Evolutionary conservation across 2,113 vertebrate species (phyloP).

Genomic region (Hippocampus zosterae): DNA sequence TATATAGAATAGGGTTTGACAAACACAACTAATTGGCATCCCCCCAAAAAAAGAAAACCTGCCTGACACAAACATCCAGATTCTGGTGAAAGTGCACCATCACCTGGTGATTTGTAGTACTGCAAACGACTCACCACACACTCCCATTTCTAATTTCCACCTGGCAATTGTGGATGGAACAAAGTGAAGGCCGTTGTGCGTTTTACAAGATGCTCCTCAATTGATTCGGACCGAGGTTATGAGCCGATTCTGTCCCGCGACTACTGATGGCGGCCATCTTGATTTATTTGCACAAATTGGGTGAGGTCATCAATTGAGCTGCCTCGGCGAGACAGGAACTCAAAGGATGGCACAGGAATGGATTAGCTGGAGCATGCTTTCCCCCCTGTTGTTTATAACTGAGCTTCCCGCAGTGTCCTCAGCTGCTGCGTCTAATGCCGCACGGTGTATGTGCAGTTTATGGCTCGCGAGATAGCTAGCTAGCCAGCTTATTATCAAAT

Average conservation of each 20-base stretch:
- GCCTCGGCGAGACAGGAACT: slow-evolving; percentile 43
- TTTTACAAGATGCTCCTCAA: slow-evolving; percentile 65
- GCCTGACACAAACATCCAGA: slow-evolving; percentile 36
- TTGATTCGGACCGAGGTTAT: slow-evolving; percentile 69
- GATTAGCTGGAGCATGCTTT: not conserved
- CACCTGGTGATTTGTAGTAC: slow-evolving; percentile 42
- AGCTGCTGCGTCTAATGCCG: too few species aligned
- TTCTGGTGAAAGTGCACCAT: slow-evolving; percentile 47
- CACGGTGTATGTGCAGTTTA: too few species aligned
- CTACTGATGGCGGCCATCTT: slow-evolving; percentile 64
- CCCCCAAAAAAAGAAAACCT: not conserved
- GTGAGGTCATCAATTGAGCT: slow-evolving; percentile 54
- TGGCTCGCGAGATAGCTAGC: too few species aligned
- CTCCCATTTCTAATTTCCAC: slow-evolving; percentile 6
- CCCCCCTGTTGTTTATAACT: not conserved
- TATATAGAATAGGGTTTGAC: not conserved
- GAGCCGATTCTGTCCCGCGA: slow-evolving; percentile 62
- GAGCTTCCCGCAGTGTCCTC: not conserved
- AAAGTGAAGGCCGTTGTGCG: slow-evolving; percentile 68
- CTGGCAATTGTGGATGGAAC: slow-evolving; percentile 62
- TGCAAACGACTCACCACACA: not conserved
- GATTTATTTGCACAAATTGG: slow-evolving; percentile 60
- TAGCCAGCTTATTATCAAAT: too few species aligned
- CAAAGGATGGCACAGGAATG: not conserved
- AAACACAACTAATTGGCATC: slow-evolving; percentile 25